A percentile compares a stretch with the other conserved stretches of the same genome.
These are phyloP conservation scores for Hyposmocoma kahamanoa DNA, from an alignment of 1,140 invertebrate species.

Conservation along the genomic window DNA sequence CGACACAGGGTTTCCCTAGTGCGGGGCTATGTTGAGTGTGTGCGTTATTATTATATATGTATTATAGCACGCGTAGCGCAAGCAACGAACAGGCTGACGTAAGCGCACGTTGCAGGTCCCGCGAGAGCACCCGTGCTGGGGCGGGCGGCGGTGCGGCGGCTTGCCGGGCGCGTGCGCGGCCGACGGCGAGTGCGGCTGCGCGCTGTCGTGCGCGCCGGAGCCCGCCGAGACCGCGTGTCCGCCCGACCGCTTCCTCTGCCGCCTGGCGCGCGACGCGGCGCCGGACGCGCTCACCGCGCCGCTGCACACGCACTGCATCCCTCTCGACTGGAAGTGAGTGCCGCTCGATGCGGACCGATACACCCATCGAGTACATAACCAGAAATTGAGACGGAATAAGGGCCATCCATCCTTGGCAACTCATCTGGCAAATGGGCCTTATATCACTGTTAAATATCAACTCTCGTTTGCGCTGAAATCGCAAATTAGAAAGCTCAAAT, in stretches of 20 bases:
- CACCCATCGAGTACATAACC: too few relatives aligned
- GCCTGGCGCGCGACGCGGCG: neutral
- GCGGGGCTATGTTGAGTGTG: too few relatives aligned
- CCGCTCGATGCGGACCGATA: neutral
- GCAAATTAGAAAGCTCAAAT: too few relatives aligned
- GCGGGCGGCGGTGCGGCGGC: conserved; percentile 82
- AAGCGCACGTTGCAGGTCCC: conserved; percentile 31
- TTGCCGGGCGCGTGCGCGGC: conserved; percentile 70
- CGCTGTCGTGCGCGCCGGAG: conserved; percentile 83
- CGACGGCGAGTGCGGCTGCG: conserved; percentile 81
- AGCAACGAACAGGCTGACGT: too few relatives aligned
- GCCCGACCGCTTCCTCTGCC: conserved; percentile 85
- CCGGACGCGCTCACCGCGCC: conserved; percentile 31
- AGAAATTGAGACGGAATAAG: too few relatives aligned
- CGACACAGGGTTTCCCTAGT: too few relatives aligned
- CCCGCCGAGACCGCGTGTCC: conserved; percentile 83
- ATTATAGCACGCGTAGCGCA: too few relatives aligned
- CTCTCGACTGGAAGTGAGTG: conserved; percentile 80
- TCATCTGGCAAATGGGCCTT: too few relatives aligned
- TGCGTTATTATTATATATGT: too few relatives aligned
- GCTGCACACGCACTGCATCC: conserved; percentile 81
- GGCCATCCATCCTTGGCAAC: too few relatives aligned
- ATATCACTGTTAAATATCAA: too few relatives aligned
- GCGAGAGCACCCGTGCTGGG: conserved; percentile 46
- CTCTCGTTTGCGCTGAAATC: too few relatives aligned